Conservation (phyloP, 2,113 vertebrate genomes). For the human (Homo sapiens) region GRCh38 chr1:199855501-199856000, state of each 20-base stretch:
- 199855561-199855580: no score
- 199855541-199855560: not conserved
- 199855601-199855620: no score
- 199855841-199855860: not conserved
- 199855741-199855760: not conserved
- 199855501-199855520: not conserved
- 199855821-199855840: not conserved
- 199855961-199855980: not conserved
- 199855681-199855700: not conserved
- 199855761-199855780: not conserved
- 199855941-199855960: not conserved
- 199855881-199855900: not conserved
- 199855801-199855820: not conserved
- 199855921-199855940: constrained; percentile 32
- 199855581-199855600: no score
- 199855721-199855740: not conserved
- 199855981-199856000: constrained; percentile 47
- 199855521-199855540: not conserved
- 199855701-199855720: not conserved
- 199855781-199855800: not conserved
- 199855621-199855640: not conserved
- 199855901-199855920: not conserved
- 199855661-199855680: not conserved
- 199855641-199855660: not conserved
- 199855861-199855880: not conserved